Percentiles rank a stretch among this genome's conserved stretches.
These are phyloP conservation scores for Picathartes gymnocephalus DNA, from an alignment of 2,113 vertebrate species.

Conservation along the genomic window DNA sequence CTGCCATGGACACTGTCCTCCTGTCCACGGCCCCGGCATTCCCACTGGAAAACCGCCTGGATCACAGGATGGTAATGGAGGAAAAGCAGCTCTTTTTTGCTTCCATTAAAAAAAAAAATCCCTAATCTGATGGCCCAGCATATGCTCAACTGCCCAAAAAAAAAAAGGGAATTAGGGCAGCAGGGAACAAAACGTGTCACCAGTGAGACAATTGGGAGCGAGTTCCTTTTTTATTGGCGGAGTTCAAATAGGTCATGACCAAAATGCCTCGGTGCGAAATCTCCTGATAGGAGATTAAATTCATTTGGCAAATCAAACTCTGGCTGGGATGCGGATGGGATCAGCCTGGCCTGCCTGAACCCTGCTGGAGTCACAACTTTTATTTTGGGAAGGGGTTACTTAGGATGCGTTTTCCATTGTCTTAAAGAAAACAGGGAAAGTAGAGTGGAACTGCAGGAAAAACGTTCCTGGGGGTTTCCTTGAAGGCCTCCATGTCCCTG, in stretches of 20 bases:
- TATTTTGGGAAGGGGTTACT: not conserved
- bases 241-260: constrained; percentile 42
- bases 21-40: accelerated
- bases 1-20: not conserved
- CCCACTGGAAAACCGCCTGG: not conserved
- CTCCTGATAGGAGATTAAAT: not conserved
- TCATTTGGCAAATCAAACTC: not conserved
- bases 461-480: not conserved
- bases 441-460: not conserved
- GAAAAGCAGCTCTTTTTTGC: not conserved
- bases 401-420: not conserved
- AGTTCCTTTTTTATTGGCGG: not conserved
- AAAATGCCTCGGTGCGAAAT: not conserved
- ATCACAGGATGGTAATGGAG: not conserved
- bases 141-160: constrained; percentile 2
- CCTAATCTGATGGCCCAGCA: constrained; percentile 12
- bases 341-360: not conserved
- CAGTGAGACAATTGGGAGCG: not conserved
- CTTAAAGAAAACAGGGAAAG: not conserved
- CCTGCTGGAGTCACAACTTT: not conserved
- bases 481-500: accelerated
- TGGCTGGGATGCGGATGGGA: not conserved
- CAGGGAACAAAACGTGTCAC: not conserved
- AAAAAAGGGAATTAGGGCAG: constrained; percentile 41
- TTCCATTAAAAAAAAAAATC: not conserved